Evolutionary conservation across 2,113 vertebrate genomes (phyloP).

Genomic region (Phasianus colchicus): DNA sequence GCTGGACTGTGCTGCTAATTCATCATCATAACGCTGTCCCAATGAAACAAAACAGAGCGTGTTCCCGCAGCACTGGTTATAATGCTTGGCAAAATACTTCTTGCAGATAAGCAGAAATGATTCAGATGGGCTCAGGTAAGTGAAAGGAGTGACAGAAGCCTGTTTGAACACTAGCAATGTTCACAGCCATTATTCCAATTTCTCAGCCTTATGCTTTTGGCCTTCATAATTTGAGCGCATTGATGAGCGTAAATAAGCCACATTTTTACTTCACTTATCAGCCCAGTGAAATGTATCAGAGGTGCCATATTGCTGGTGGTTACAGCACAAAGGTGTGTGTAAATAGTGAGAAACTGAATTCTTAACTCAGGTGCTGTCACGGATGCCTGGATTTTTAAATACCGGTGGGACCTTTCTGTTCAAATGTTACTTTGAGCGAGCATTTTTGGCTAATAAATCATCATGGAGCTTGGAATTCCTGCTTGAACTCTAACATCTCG

Average conservation of each 20-base stretch:
- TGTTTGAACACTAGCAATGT: background rate
- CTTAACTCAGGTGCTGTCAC: background rate
- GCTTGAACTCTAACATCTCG: background rate
- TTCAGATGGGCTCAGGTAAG: conserved; percentile 8
- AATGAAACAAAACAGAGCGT: background rate
- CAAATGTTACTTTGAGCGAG: background rate
- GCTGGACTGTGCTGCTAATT: background rate
- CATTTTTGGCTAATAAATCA: conserved; percentile 15
- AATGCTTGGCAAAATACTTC: conserved; percentile 4
- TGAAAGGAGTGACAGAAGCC: conserved; percentile 13
- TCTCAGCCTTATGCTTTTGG: conserved; percentile 12
- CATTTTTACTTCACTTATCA: conserved; percentile 30
- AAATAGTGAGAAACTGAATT: background rate
- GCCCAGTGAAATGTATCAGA: background rate
- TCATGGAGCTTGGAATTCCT: background rate
- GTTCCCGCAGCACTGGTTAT: background rate
- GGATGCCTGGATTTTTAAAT: background rate
- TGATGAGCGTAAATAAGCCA: conserved; percentile 11
- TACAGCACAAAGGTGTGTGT: background rate
- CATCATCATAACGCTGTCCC: background rate
- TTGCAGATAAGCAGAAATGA: background rate
- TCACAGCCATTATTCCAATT: conserved; percentile 42
- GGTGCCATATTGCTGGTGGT: background rate
- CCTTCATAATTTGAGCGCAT: conserved; percentile 20
- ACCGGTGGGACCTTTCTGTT: conserved; percentile 1